A percentile compares a stretch with the other conserved stretches of the same genome.
Evolutionary conservation across 1,140 invertebrate species (phyloP).

Genomic region (Akabosia matsudoensis): DNA sequence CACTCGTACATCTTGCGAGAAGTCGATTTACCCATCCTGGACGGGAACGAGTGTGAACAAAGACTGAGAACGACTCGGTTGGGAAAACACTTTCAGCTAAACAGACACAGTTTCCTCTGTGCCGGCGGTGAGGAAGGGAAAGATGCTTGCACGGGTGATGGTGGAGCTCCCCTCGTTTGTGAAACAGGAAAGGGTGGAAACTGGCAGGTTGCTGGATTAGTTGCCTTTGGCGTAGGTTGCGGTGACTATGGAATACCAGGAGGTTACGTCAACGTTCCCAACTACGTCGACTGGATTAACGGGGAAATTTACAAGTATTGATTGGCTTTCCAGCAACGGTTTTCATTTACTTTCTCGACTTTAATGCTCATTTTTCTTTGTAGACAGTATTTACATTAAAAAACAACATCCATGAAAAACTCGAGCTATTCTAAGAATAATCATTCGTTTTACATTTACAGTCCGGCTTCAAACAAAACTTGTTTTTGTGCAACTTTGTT

Average conservation of each 20-base stretch:
- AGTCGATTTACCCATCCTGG: conserved; percentile 67
- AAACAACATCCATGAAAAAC: too few species aligned
- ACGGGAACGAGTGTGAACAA: conserved; percentile 61
- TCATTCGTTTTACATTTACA: too few species aligned
- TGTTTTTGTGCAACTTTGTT: too few species aligned
- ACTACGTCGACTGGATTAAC: conserved; percentile 62
- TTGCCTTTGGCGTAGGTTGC: conserved; percentile 69
- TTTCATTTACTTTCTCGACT: too few species aligned
- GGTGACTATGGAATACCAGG: conserved; percentile 62
- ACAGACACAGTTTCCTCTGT: conserved; percentile 67
- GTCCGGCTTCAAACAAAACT: too few species aligned
- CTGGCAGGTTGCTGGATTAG: conserved; percentile 64
- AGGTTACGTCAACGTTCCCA: conserved; percentile 65
- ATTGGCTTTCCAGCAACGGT: too few species aligned
- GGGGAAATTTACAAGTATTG: conserved; percentile 43
- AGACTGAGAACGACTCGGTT: conserved; percentile 63
- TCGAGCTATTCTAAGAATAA: too few species aligned
- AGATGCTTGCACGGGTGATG: conserved; percentile 75
- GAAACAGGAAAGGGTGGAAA: conserved; percentile 54
- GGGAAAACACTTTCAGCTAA: conserved; percentile 61
- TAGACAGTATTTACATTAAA: too few species aligned
- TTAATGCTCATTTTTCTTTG: too few species aligned
- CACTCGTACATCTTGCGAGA: conserved; percentile 66
- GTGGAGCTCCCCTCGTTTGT: conserved; percentile 71
- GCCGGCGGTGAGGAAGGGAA: conserved; percentile 72